These are phyloP conservation scores for Yoshiicerus persimilis DNA, from an alignment of 1,140 invertebrate species.

Conservation along the genomic window DNA sequence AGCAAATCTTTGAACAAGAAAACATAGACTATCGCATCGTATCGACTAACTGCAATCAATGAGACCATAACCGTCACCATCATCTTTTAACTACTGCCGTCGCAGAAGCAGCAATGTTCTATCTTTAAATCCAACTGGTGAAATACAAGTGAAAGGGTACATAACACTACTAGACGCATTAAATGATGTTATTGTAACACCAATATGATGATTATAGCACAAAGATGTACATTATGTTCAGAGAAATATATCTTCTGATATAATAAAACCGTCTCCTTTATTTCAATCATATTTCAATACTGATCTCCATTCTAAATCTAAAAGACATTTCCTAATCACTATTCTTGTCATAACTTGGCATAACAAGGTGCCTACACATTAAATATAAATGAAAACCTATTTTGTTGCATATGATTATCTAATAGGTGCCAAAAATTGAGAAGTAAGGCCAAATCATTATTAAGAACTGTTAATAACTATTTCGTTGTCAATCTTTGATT, in stretches of 20 bases:
- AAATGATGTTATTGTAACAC: not conserved
- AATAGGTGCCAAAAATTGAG: too few relatives aligned
- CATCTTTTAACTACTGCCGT: not conserved
- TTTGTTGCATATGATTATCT: too few relatives aligned
- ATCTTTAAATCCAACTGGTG: not conserved
- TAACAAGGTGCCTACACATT: too few relatives aligned
- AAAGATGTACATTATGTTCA: constrained; percentile 21
- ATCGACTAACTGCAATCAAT: not conserved
- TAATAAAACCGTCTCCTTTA: not conserved
- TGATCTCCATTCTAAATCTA: too few relatives aligned
- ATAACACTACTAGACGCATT: not conserved
- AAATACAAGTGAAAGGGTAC: constrained; percentile 4
- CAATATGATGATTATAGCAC: constrained; percentile 20
- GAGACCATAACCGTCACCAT: not conserved
- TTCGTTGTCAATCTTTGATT: too few relatives aligned
- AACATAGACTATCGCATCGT: not conserved
- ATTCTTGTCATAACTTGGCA: too few relatives aligned
- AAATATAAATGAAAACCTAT: too few relatives aligned
- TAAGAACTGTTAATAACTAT: too few relatives aligned
- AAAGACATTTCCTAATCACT: too few relatives aligned
- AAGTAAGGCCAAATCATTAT: too few relatives aligned
- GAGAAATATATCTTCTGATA: constrained; percentile 21
- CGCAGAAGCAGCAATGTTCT: not conserved
- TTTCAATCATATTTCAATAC: not conserved
- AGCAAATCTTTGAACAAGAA: not conserved